These are phyloP conservation scores for Felis catus DNA, from an alignment of 2,113 vertebrate genomes.

Conservation along the genomic window F.catus_Fca126_mat1.0 CM031411.1:24848001-24848500, in stretches of 20 bases:
- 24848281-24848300: not conserved
- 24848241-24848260: not conserved
- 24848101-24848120: slow-evolving; percentile 81
- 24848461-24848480: not conserved
- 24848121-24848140: slow-evolving; percentile 69
- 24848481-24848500: not conserved
- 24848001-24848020: slow-evolving; percentile 57
- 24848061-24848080: slow-evolving; percentile 75
- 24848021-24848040: slow-evolving; percentile 75
- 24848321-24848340: not conserved
- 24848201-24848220: slow-evolving; percentile 58
- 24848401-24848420: not conserved
- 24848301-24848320: not conserved
- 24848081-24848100: slow-evolving; percentile 71
- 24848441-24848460: not conserved
- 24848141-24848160: slow-evolving; percentile 63
- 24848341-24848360: not conserved
- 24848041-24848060: slow-evolving; percentile 70
- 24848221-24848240: slow-evolving; percentile 52
- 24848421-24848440: slow-evolving; percentile 3
- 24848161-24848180: slow-evolving; percentile 32
- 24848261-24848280: not conserved
- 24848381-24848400: slow-evolving; percentile 8
- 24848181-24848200: slow-evolving; percentile 24
- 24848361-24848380: not conserved